phyloP scores from a whole-genome alignment of 2,888 invertebrate species.

The Chrysina gloriosa region DNA sequence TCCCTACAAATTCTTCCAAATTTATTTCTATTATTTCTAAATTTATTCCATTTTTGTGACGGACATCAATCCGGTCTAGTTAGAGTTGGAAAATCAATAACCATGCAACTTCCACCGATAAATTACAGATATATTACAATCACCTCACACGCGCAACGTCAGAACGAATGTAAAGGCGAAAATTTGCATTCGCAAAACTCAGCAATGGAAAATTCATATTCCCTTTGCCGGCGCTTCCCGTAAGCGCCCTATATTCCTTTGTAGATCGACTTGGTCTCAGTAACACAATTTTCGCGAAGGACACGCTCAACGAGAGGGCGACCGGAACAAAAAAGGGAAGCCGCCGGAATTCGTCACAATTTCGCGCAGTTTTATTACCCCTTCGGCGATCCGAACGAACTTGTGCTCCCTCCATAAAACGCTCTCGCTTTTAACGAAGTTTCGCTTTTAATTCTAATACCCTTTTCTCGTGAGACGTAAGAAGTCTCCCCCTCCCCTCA shows the following conservation, averaged over 20 bases:
- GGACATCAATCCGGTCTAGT: no score
- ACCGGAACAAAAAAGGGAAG: conserved; percentile 11
- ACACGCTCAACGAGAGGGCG: neutral
- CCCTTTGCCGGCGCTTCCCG: neutral
- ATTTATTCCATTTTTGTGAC: no score
- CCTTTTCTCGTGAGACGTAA: neutral
- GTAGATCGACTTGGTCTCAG: neutral
- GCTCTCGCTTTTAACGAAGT: conserved; percentile 6
- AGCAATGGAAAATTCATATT: neutral
- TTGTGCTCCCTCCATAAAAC: neutral
- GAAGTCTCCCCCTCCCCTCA: no score
- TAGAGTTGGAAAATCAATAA: no score
- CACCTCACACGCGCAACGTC: no score
- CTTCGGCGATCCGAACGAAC: conserved; percentile 9
- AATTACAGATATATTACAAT: neutral
- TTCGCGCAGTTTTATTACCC: conserved; percentile 17
- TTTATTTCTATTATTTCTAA: no score
- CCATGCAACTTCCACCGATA: no score
- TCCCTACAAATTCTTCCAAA: no score
- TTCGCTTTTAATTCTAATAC: conserved; percentile 16
- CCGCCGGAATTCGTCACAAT: conserved; percentile 23
- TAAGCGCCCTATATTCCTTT: neutral
- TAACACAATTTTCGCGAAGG: conserved; percentile 4
- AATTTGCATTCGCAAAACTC: neutral
- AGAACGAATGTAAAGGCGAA: neutral